These are phyloP conservation scores for Microctenopoma stevenorrisi DNA, from an alignment of 2,797 vertebrate species.

Conservation along the genomic window DNA sequence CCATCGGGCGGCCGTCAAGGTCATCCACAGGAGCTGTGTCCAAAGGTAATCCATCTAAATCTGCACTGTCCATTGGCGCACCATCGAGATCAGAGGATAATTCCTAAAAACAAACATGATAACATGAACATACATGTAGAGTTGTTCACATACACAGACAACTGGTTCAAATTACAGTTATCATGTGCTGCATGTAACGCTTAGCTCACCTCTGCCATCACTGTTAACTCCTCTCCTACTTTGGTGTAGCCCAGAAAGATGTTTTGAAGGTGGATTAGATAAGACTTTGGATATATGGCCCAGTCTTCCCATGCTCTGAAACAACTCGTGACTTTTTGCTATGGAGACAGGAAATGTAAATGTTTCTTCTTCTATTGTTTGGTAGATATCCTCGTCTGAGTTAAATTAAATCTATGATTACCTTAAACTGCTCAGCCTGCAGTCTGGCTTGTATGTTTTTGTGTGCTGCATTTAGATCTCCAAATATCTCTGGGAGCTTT, in stretches of 20 bases:
- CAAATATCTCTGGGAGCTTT: conserved; percentile 85
- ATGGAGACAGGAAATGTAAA: conserved; percentile 13
- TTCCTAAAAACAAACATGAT: conserved; percentile 48
- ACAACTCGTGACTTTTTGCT: conserved; percentile 87
- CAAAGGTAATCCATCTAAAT: conserved; percentile 69
- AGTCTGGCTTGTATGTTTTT: conserved; percentile 86
- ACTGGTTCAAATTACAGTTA: too few species aligned
- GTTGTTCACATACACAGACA: background rate
- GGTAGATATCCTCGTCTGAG: conserved; percentile 4
- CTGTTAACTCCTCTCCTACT: conserved; percentile 75
- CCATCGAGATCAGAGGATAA: conserved; percentile 74
- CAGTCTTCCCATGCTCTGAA: conserved; percentile 89
- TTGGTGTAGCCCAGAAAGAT: conserved; percentile 85
- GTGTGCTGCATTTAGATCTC: conserved; percentile 81
- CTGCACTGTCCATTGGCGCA: conserved; percentile 65
- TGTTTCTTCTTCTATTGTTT: background rate
- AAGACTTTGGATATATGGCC: conserved; percentile 86
- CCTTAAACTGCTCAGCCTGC: conserved; percentile 89
- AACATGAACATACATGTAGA: background rate
- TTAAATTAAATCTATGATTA: conserved; percentile 37
- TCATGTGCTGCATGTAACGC: background rate
- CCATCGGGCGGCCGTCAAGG: conserved; percentile 83
- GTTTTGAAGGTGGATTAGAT: conserved; percentile 87
- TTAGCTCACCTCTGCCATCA: conserved; percentile 71
- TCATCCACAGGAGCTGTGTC: conserved; percentile 73